Evolutionary conservation across 2,888 invertebrate genomes (phyloP), one percentile per base, ranked within the genome.

Genomic region (Calameuta filiformis): DNA sequence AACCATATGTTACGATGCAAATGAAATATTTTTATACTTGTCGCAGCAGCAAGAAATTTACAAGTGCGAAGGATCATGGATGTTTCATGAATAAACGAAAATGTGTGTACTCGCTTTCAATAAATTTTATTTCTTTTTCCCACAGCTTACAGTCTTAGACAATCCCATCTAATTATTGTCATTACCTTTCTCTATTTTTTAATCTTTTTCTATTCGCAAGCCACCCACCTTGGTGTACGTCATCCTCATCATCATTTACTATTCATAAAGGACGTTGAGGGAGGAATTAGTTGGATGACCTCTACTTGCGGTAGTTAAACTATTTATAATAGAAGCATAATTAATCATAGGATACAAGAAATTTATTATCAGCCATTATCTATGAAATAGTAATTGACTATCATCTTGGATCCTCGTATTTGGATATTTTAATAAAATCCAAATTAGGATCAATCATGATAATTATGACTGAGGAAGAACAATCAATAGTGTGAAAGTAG

Each of bases 371-470:
- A 23, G 56, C 23, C 56, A 56, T 56, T 56, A 56, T 56, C 56
- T 56, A 23, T 23, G 23, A 56, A 56, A 56, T 23, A 56, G 9
- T 56, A 35, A 37, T 68, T 40, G 11, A 37, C 69, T 75, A 34
- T 78, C 68, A 75, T 31, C 76, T 73, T 76, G 73, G 75, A 79
- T 75, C 73, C 68, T 80, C 75, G 68, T 75, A 76, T 78, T 80
- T 79, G 73, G 76, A 77, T 75, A 76, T 75, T 35, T 56, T 75
- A 77, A 79, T 79, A 80, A 80, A 73, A 79, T 78, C 73, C 68
- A 56, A 56, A 9, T 23, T 23, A 56, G 23, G 23, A 56, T 56
- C 31, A 9, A n/a, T 33, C 9, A 71, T 71, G 31, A 31, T 30
- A 15, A 30, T 31, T 33, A 34, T 31, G 31, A 56, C 71, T 33